Base-by-base conservation (phyloP, 2,888 invertebrate genomes). In the Drosophila mercatorum region DNA sequence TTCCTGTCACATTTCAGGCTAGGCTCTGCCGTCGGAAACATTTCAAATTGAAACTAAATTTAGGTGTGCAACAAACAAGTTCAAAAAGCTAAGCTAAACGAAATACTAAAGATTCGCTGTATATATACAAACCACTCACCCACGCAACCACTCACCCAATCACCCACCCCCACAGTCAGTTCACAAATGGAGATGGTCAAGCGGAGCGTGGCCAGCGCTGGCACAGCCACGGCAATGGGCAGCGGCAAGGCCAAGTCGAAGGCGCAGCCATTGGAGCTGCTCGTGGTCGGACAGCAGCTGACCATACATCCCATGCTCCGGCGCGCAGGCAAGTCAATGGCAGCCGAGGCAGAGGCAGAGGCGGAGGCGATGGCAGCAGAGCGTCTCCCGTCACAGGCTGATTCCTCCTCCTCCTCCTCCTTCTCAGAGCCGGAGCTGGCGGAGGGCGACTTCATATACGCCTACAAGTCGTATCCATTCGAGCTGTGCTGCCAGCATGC, bases 281-380 rank as follows among this genome's bases (percentile, higher is more conserved):
- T 70, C 17, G 70, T 75, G 26, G 70, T 75, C 8, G 76, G 76
- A 0, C 76, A 56, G 28, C 76, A 52, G 60, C 43, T 75, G 44
- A 47, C 60, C 1, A 75, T 61, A 53, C 61, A 12, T 2, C 60
- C 53, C 2, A 41, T 58, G 28, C 17, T 34, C 26, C n/a, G n/a
- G 6, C 40, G 58, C 8, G 7, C 14, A 6, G 6, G n/a, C n/a
- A 55, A 12, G 55, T 11, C 40, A 31, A 12, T 7, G 40, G n/a
- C 41, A 17, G 3, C 8, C 6, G 10, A 41, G 40, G 17, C 8
- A 5, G 36, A 11, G 1, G 14, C 12, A 11, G 26, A 10, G 2
- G 12, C 17, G 5, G 28, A 28, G 28, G 28, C 28, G 22, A 22
- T 28, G 28, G 28, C 28, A 28, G 28, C 28, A 28, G 28, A 28